Conservation (phyloP, 2,888 invertebrate genomes). For the Auanema sp. region DNA sequence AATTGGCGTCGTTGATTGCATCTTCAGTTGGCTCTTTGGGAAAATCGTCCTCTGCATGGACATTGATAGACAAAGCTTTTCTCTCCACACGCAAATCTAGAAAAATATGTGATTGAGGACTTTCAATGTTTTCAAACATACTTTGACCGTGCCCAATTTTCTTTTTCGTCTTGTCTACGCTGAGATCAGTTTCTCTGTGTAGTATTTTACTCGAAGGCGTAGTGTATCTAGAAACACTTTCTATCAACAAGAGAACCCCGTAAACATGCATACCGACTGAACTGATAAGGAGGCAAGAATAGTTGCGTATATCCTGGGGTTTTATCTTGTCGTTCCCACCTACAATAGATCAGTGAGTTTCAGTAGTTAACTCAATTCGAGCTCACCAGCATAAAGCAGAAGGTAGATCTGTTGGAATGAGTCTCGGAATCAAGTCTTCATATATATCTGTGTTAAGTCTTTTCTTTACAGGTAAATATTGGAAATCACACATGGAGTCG, state of each 20-base stretch:
- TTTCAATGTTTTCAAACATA: slow-evolving; percentile 17
- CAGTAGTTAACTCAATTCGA: neutral
- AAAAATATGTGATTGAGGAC: slow-evolving; percentile 15
- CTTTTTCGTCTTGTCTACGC: slow-evolving; percentile 30
- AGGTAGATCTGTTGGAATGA: slow-evolving; percentile 50
- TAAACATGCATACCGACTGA: slow-evolving; percentile 41
- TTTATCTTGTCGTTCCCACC: slow-evolving; percentile 64
- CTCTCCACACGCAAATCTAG: slow-evolving; percentile 57
- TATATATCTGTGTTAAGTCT: slow-evolving; percentile 19
- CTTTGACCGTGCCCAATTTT: slow-evolving; percentile 54
- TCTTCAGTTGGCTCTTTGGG: slow-evolving; percentile 46
- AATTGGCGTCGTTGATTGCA: slow-evolving; percentile 52
- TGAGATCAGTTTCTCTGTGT: slow-evolving; percentile 46
- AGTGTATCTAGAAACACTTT: slow-evolving; percentile 34
- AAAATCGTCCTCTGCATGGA: slow-evolving; percentile 53
- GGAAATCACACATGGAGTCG: slow-evolving; percentile 79
- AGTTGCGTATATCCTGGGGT: slow-evolving; percentile 31
- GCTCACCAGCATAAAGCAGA: slow-evolving; percentile 51
- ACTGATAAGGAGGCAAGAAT: slow-evolving; percentile 59
- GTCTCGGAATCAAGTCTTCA: slow-evolving; percentile 38
- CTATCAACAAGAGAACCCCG: neutral
- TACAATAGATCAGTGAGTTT: slow-evolving; percentile 64
- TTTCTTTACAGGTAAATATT: slow-evolving; percentile 78
- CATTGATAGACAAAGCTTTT: slow-evolving; percentile 55
- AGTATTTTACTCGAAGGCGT: slow-evolving; percentile 53